Evolutionary conservation across 2,113 vertebrate genomes (phyloP).

Genomic region (western clawed frog (Xenopus tropicalis)): DNA sequence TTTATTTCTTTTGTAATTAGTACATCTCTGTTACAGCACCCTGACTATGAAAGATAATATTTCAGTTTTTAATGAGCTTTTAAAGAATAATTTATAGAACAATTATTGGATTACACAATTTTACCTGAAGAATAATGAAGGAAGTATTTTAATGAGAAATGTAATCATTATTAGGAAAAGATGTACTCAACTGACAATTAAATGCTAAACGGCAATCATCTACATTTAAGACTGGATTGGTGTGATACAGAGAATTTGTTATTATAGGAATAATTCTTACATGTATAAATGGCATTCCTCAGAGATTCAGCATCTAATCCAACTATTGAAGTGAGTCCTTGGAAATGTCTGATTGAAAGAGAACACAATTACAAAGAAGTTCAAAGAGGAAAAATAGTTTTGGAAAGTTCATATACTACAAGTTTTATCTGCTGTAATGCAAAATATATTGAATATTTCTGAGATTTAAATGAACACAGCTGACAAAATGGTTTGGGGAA

Average conservation of each 20-base stretch:
- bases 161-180: conserved; percentile 81
- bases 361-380: not conserved
- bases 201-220: conserved; percentile 57
- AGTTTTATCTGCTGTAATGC: not conserved
- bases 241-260: conserved; percentile 18
- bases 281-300: not conserved
- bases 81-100: conserved; percentile 82
- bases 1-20: conserved; percentile 83
- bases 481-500: not conserved
- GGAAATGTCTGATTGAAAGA: not conserved
- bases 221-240: conserved; percentile 20
- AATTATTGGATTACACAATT: conserved; percentile 77
- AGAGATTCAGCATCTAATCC: not conserved
- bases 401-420: not conserved
- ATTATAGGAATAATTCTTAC: conserved; percentile 4
- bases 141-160: conserved; percentile 81
- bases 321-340: not conserved
- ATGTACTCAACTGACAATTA: conserved; percentile 77
- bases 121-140: conserved; percentile 80
- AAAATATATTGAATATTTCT: not conserved
- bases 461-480: not conserved
- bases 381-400: not conserved
- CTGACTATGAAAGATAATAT: conserved; percentile 75
- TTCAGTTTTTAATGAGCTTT: conserved; percentile 81
- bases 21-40: conserved; percentile 73